Conservation (phyloP, 2,797 vertebrate species). For the Harpagifer antarcticus region DNA sequence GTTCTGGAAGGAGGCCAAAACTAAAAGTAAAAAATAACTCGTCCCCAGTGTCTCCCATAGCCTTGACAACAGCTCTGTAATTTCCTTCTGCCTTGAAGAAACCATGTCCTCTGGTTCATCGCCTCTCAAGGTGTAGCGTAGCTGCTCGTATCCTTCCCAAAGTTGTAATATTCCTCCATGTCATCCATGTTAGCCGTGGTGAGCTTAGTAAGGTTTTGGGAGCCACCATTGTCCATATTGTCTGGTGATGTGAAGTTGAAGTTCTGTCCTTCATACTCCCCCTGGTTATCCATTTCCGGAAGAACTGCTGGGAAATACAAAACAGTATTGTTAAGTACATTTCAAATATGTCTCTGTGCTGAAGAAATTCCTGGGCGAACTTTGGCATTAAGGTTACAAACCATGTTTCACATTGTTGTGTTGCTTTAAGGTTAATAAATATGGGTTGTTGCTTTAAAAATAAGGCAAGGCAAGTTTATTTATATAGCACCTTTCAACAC, state of each 20-base stretch:
- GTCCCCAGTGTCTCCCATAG: slow-evolving; percentile 57
- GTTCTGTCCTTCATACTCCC: slow-evolving; percentile 93
- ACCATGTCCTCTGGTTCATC: slow-evolving; percentile 36
- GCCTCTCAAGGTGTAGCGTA: slow-evolving; percentile 82
- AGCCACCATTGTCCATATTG: slow-evolving; percentile 82
- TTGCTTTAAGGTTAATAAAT: neutral
- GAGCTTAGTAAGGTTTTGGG: slow-evolving; percentile 88
- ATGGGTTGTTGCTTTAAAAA: neutral
- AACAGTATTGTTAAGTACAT: neutral
- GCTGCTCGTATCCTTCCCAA: slow-evolving; percentile 86
- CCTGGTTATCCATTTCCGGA: slow-evolving; percentile 90
- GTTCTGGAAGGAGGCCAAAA: slow-evolving; percentile 62
- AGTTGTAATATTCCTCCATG: slow-evolving; percentile 94
- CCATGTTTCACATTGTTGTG: neutral
- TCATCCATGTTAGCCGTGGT: slow-evolving; percentile 88
- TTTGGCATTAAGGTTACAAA: neutral
- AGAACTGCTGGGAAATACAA: slow-evolving; percentile 85
- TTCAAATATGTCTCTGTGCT: too few species aligned
- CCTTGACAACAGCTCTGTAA: slow-evolving; percentile 38
- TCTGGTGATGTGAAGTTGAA: slow-evolving; percentile 88
- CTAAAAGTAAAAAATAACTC: slow-evolving; percentile 51
- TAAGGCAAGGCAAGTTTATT: too few species aligned
- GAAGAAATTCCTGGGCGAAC: neutral
- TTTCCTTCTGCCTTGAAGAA: slow-evolving; percentile 46
- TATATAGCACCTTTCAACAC: too few species aligned